phyloP scores from a whole-genome alignment of 1,140 invertebrate genomes.

The Oryctes rhinoceros region DNA sequence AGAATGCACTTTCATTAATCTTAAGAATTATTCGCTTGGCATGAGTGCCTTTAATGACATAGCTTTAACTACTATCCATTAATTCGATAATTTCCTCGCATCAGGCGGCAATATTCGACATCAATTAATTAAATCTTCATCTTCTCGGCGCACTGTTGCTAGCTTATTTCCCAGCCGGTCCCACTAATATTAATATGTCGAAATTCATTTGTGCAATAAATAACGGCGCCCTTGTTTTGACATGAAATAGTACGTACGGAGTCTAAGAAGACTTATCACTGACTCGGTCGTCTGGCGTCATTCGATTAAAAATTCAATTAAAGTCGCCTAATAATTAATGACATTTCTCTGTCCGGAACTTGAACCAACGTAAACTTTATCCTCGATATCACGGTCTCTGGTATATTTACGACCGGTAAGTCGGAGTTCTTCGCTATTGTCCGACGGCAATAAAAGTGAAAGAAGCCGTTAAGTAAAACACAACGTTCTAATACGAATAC shows the following conservation, averaged over 20 bases:
- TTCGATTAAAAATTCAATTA: slow-evolving; percentile 38
- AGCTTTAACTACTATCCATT: background rate
- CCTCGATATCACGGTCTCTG: slow-evolving; percentile 11
- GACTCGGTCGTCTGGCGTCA: background rate
- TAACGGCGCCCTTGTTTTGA: slow-evolving; percentile 29
- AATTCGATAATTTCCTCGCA: slow-evolving; percentile 5
- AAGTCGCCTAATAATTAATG: slow-evolving; percentile 35
- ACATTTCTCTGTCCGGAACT: slow-evolving; percentile 9
- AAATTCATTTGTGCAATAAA: slow-evolving; percentile 27
- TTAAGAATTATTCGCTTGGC: no score
- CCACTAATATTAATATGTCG: slow-evolving; percentile 24
- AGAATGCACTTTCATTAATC: no score
- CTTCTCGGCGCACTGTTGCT: background rate
- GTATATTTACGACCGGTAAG: background rate
- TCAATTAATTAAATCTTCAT: slow-evolving; percentile 27
- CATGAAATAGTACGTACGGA: slow-evolving; percentile 10
- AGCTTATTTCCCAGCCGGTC: background rate
- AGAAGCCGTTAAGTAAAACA: slow-evolving; percentile 15
- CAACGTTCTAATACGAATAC: background rate
- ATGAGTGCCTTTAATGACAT: no score
- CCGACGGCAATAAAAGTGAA: slow-evolving; percentile 9
- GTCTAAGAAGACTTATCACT: background rate
- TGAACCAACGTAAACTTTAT: slow-evolving; percentile 30
- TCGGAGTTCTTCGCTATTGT: slow-evolving; percentile 2
- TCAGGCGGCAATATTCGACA: background rate